Base-by-base conservation (phyloP, 2,888 invertebrate genomes). In the Balanococcus diminutus region DNA sequence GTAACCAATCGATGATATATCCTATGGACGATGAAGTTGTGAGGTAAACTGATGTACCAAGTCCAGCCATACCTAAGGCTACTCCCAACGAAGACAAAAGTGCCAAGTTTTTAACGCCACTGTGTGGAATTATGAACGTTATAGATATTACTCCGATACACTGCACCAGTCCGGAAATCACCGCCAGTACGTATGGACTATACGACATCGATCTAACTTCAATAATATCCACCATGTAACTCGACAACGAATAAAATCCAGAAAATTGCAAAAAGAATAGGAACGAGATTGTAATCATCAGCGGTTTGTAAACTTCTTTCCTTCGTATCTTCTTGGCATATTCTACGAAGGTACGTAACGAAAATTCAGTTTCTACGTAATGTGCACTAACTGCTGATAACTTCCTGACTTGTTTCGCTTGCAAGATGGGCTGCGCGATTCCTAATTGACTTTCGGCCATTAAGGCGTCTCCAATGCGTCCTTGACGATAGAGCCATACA, bases 191-290 rank as follows among this genome's bases (percentile, higher is more conserved):
- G 22, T 85, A 85, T 9, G 79, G 79, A 31, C 32, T 79, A 32
- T 16, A 32, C 11, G 16, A 4, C 28, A 75, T 28, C 1, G 79
- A 19, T 14, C 19, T 14, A 16, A 46, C 79, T 22, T 28, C 46
- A n/a, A 85, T 51, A 14, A 93, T 91, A 87, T 91, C 90, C 0
- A 92, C 91, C 11, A 92, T 92, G 88, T 92, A 93, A 87, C 92
- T 92, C 9, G 93, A 90, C 0, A 92, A 91, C 0, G 92, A 91
- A 87, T 92, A 92, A 3, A 91, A 90, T 0, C 92, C 92, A 1
- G 92, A 90, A 87, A 92, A 91, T 88, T 92, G 92, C 88, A 92
- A 92, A 88, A 92, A 92, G 87, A 92, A 91, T 88, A 92, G 92
- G 88, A 90, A 92, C 0, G 88, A 87, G 0, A 90, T 87, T 87